These are phyloP conservation scores for Beaufortia kweichowensis DNA, from an alignment of 2,113 vertebrate genomes.

Conservation along the genomic window DNA sequence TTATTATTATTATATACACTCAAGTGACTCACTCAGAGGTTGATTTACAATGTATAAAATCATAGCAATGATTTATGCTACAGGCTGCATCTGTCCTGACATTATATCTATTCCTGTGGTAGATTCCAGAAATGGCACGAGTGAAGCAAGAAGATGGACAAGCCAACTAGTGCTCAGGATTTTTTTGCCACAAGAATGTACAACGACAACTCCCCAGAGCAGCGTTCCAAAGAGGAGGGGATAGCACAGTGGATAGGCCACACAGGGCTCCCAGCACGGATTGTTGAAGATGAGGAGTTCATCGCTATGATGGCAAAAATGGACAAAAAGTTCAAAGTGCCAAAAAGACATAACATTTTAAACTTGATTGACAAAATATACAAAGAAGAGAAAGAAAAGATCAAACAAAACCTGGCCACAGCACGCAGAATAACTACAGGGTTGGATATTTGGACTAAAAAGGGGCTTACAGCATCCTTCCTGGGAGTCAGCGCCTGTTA, in stretches of 20 bases:
- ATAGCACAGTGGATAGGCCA: too few species aligned
- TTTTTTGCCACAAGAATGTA: slow-evolving; percentile 8
- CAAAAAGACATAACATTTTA: neutral
- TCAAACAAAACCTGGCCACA: neutral
- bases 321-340: neutral
- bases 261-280: too few species aligned
- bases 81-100: slow-evolving; percentile 29
- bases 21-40: too few species aligned
- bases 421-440: neutral
- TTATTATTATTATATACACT: too few species aligned
- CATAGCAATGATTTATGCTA: slow-evolving; percentile 1
- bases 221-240: too few species aligned
- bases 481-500: neutral
- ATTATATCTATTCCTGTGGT: slow-evolving; percentile 25
- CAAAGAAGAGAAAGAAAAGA: neutral
- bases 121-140: slow-evolving; percentile 12
- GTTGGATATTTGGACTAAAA: slow-evolving; percentile 3
- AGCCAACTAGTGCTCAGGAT: slow-evolving; percentile 23
- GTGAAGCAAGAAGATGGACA: slow-evolving; percentile 23
- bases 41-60: too few species aligned
- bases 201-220: too few species aligned
- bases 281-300: too few species aligned
- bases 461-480: neutral
- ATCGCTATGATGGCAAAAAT: too few species aligned
- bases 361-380: neutral